Base-by-base conservation (phyloP, 2,888 invertebrate species). In the Sphinx pinastri region DNA sequence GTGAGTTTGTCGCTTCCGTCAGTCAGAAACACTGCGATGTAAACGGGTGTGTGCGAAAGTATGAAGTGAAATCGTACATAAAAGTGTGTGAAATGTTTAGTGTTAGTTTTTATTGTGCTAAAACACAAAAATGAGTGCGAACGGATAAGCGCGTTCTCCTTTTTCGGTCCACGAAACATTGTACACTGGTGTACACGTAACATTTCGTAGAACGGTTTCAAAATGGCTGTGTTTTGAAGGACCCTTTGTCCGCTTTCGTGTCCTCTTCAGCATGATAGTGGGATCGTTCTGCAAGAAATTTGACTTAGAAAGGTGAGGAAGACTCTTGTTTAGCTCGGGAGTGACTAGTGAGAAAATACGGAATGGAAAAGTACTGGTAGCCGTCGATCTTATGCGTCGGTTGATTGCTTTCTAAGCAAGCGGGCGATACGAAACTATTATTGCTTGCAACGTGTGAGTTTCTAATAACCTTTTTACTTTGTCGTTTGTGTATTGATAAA, bases 221-320 rank as follows among this genome's bases (percentile, higher is more conserved):
- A 96, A 95, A 96, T 96, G 96, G 96, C 96, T 95, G 96, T 95
- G 94, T 95, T 95, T 95, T 96, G 95, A 95, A 95, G 95, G 95
- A 95, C 94, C 93, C 95, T 95, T 95, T 95, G 94, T 94, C 93
- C 95, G 90, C 92, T 94, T 95, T 95, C 94, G 90, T 92, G 84
- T 88, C 94, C 94, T 94, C 93, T 95, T 94, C 95, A 96, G 95
- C 95, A 96, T 96, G 96, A 95, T 95, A 95, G 94, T 95, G 94
- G 95, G 93, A 94, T 95, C 94, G 90, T 94, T 95, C 94, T 92
- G 90, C 91, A 94, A 94, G 90, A 94, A 94, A 91, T 88, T 93
- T 93, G 88, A 94, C 94, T 95, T 95, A 89, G 94, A 94, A 94
- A 95, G 96, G 96, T 96, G 92, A 94, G 90, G 79, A 83, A 87